Evolutionary conservation across 2,888 invertebrate species (phyloP), one percentile per base, ranked within the genome.

Genomic region (Drosophila paracracens): DNA sequence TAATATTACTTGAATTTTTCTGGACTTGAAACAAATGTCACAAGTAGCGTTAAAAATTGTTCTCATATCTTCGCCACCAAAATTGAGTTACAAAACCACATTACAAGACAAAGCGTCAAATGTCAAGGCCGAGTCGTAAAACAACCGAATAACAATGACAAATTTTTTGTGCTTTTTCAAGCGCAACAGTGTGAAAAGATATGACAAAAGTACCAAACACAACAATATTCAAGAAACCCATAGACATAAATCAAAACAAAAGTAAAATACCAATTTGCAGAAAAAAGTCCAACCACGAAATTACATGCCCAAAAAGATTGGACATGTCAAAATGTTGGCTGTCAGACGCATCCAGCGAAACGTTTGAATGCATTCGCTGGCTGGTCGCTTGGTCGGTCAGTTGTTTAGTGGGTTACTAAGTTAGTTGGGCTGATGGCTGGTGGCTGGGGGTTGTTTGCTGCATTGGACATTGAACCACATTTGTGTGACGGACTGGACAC

Each of bases 391-490:
- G 60, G 59, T 66, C 62, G 66, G 67, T 59, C 59, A 46, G 58
- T 63, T 63, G 67, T 63, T 57, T 57, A 66, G 59, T 66, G 75
- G 75, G 67, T 56, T 59, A 46, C 58, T 63, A 25, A 46, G 25
- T 46, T 46, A 16, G 25, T 61, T 51, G 62, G n/a, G 40, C 38
- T 31, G 18, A 1, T 50, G 51, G n/a, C 6, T 57, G 16, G 10
- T 63, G 53, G 67, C 43, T 48, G 51, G 21, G 27, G 13, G 18
- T 27, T 38, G 38, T 11, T 54, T 70, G 80, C 82, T 75, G 82
- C 83, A 80, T 75, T 87, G 77, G 85, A 83, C 87, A 89, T 87
- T 87, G 87, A 87, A 89, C 89, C 87, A 87, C 87, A 87, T 87
- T 84, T 73, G 68, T 52, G 54, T 56, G 52, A 59, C 66, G 62